Base-by-base conservation (phyloP, 1,140 invertebrate species). In the Eubasilissa regina region DNA sequence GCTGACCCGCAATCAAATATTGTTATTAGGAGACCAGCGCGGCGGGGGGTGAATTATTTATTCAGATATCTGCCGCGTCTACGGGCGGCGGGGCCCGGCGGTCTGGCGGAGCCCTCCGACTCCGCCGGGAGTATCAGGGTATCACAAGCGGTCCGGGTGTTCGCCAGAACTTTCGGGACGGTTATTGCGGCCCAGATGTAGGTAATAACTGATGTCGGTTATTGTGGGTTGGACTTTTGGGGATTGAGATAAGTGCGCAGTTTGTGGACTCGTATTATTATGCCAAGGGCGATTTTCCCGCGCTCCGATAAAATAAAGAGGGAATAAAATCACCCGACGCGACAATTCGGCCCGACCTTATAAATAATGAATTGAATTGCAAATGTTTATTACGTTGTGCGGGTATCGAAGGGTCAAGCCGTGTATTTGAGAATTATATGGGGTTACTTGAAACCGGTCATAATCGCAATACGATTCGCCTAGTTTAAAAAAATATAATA, bases 181-280 rank as follows among this genome's bases (percentile, higher is more conserved):
- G 80, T 81, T 81, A 81, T 81, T 79, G 80, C 74, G 72, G 73
- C 47, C 70, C 79, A 76, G 79, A 80, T 80, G 79, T 76, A 80
- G 74, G 80, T 78, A 81, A 81, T 81, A 81, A 81, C 80, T 78
- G 80, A 81, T 81, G 80, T 79, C 80, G 80, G 77, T 81, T 81
- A 81, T 81, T 81, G 80, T 78, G 77, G 73, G 60, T 70, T 53
- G 73, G 77, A 81, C 80, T 53, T 75, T 74, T 43, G 73, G 73
- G 77, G 72, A 72, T 60, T 73, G 80, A 75, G 75, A 81, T 78
- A 78, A 77, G 75, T 77, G 44, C 79, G 76, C 76, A 77, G 66
- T 78, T 77, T 81, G 79, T 70, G 80, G 80, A 66, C 77, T 70
- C 13, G 62, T 77, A 79, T 79, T 73, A 77, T 74, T 53, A 81